Evolutionary conservation across 1,140 invertebrate genomes (phyloP).

Genomic region (Goniozus legneri): DNA sequence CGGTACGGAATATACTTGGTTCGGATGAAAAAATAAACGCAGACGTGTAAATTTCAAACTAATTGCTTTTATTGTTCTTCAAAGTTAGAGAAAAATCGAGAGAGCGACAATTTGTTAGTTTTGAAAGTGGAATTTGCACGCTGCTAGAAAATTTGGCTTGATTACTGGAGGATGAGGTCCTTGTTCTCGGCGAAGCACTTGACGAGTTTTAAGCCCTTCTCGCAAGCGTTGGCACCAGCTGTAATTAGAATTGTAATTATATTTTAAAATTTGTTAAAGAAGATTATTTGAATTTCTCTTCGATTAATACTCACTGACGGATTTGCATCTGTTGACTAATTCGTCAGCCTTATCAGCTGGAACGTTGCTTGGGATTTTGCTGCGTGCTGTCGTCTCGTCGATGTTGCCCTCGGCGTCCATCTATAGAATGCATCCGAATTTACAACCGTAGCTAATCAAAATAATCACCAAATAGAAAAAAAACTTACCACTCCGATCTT

Average conservation of each 20-base stretch:
- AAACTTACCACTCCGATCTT: slow-evolving; percentile 29
- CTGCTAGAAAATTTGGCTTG: no score
- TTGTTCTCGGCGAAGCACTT: slow-evolving; percentile 20
- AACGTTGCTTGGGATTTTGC: slow-evolving; percentile 11
- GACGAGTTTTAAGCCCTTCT: slow-evolving; percentile 18
- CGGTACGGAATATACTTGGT: no score
- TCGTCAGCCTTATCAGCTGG: slow-evolving; percentile 14
- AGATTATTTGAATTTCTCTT: background rate
- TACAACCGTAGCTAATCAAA: background rate
- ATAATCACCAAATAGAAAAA: background rate
- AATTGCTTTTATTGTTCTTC: no score
- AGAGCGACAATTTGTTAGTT: no score
- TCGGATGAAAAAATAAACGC: no score
- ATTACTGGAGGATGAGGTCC: slow-evolving; percentile 5
- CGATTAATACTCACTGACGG: slow-evolving; percentile 11
- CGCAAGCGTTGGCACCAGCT: slow-evolving; percentile 22
- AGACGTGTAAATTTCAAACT: no score
- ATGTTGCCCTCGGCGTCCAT: slow-evolving; percentile 19
- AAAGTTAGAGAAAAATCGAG: no score
- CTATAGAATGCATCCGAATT: slow-evolving; percentile 9
- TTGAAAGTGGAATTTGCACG: no score
- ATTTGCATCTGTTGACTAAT: slow-evolving; percentile 16
- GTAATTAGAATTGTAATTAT: slow-evolving; percentile 1
- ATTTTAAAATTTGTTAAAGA: background rate
- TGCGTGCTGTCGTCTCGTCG: slow-evolving; percentile 15